Conservation (phyloP, 2,113 vertebrate species). For the Pycnonotus jocosus region DNA sequence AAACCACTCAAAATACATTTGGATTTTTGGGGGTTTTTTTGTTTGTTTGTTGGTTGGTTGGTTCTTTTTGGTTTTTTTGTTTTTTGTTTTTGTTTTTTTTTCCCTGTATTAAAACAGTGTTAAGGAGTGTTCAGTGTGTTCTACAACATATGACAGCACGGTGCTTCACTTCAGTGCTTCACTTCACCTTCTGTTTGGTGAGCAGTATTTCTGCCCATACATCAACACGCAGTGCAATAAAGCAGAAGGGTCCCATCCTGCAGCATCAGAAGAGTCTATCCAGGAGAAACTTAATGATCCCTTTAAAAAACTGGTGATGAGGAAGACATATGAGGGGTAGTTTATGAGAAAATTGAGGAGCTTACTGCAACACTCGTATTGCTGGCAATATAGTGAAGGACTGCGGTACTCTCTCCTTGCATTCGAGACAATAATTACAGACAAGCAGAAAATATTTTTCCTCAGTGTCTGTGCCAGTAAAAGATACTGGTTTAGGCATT, state of each 20-base stretch:
- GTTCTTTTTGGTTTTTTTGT: no score
- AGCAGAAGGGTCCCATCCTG: background rate
- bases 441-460: background rate
- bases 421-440: background rate
- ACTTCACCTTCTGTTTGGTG: background rate
- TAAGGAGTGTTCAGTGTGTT: background rate
- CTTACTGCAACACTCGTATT: background rate
- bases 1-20: background rate
- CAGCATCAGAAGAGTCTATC: background rate
- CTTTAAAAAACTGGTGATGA: background rate
- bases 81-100: background rate
- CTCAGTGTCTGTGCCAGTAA: background rate
- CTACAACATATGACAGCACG: accelerated
- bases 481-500: background rate
- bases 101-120: background rate
- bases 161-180: background rate
- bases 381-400: background rate
- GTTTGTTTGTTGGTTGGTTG: no score
- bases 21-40: no score
- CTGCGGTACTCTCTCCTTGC: background rate
- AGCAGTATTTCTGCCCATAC: background rate
- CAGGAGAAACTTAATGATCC: background rate
- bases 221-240: background rate
- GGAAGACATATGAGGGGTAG: background rate
- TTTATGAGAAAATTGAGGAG: background rate